Evolutionary conservation across 2,888 invertebrate genomes (phyloP), one percentile per base, ranked within the genome.

Genomic region (Lasioglossum zephyrum): DNA sequence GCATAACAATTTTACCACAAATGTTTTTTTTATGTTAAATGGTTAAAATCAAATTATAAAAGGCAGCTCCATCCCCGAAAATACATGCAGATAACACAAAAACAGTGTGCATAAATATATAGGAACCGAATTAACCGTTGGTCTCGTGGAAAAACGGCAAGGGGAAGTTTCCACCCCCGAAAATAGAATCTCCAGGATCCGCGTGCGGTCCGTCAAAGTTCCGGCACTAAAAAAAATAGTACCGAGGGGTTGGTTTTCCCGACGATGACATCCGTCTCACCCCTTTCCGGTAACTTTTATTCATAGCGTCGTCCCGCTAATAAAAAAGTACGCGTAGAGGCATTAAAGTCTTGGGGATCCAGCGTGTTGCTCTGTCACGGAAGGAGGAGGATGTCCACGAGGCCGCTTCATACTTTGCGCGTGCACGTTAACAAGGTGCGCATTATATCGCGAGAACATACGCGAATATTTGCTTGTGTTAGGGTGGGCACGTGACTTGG

Each of bases 261-360:
- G 49, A 36, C 26, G 80, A 79, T 81, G 82, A 81, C 87, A 77
- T 72, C 77, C 79, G 73, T 75, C 86, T 83, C 83, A 81, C 47
- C 86, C 78, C 87, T 89, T 57, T 87, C 87, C 89, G 85, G 84
- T 87, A 91, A 89, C 89, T 92, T 91, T 93, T 94, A 94, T 94
- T 94, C 94, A 93, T 92, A 91, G 91, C 93, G 90, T 91, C 91
- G 91, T 88, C 90, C 88, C 82, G 92, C 93, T 93, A 93, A 93
- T 94, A 94, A 94, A 93, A 93, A 88, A 90, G 39, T 39, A 87
- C 89, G 91, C 90, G 90, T 90, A 90, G 90, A 87, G 89, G 92
- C 93, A 93, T 94, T 94, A 94, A 94, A 94, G 89, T 79, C 81
- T 73, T n/a, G 81, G 76, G 73, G 66, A 66, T 81, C 9, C 44